Base-by-base conservation (phyloP, 1,140 invertebrate species). In the Papilio machaon region DNA sequence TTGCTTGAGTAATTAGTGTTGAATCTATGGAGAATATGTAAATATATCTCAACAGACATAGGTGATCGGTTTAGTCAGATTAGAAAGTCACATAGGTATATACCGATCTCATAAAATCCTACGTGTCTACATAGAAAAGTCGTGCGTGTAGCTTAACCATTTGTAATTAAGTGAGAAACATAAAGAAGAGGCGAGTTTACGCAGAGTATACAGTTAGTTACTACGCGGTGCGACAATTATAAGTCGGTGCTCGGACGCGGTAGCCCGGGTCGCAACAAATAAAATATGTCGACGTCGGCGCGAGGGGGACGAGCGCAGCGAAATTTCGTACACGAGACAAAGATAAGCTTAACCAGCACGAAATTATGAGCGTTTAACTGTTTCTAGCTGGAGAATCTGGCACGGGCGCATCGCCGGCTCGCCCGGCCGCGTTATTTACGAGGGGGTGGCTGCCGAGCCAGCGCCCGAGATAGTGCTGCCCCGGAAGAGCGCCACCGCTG, bases 361-460 rank as follows among this genome's bases (percentile, higher is more conserved):
- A 93, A 94, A 94, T 94, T 94, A 94, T 94, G 93, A 94, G 91
- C 93, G 92, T 94, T 94, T 94, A 94, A 94, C 93, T 94, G 92
- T 94, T 94, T 94, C 92, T 93, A 94, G 93, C 93, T 92, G 92
- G 91, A 94, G 92, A 92, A 94, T 94, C 93, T 94, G 93, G 93
- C 92, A 93, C 91, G 91, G 89, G 90, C 86, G 93, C 92, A 93
- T 94, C 91, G 93, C 93, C 93, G 90, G 92, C 92, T 93, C 93
- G 92, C 93, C 92, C 91, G 91, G 89, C 89, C 91, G 89, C 90
- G 93, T 94, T 94, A 93, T 94, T 94, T 94, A 94, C 92, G 93
- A 93, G 88, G 91, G 92, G 93, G 92, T 88, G 90, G 89, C 83
- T 79, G 82, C 83, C 84, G 85, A 80, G 82, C 84, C 85, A 88